These are phyloP conservation scores for Liodrosophila aerea DNA, from an alignment of 2,888 invertebrate species.

Conservation along the genomic window DNA sequence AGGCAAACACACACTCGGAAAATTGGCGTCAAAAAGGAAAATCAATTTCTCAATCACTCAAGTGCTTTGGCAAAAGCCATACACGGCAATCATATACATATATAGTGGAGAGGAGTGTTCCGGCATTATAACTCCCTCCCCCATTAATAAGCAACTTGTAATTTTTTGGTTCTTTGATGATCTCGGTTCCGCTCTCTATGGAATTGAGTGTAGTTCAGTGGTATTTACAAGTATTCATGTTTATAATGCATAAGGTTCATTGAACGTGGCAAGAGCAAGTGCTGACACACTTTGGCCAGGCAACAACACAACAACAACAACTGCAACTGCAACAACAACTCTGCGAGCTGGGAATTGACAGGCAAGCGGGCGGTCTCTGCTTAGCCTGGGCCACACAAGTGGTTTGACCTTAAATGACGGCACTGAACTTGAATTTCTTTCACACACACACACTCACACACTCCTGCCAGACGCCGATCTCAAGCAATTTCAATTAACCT, in stretches of 20 bases:
- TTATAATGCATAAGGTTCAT: constrained; percentile 67
- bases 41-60: constrained; percentile 54
- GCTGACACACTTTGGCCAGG: constrained; percentile 74
- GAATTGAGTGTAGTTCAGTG: too few species aligned
- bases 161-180: constrained; percentile 45
- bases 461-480: not conserved
- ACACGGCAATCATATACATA: constrained; percentile 6
- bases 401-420: constrained; percentile 69
- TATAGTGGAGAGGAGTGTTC: constrained; percentile 26
- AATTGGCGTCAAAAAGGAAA: constrained; percentile 34
- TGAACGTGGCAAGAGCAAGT: constrained; percentile 60
- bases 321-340: constrained; percentile 13
- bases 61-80: constrained; percentile 47
- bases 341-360: constrained; percentile 49
- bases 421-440: constrained; percentile 60
- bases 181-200: constrained; percentile 40
- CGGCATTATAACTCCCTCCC: constrained; percentile 52
- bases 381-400: constrained; percentile 65
- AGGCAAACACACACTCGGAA: not conserved
- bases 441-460: not conserved
- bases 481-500: constrained; percentile 68
- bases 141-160: constrained; percentile 56
- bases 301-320: constrained; percentile 19
- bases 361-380: constrained; percentile 28
- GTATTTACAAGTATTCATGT: too few species aligned